Evolutionary conservation across 2,113 vertebrate species (phyloP), one percentile per base, ranked within the genome.

Genomic region (Melanotaenia duboulayi): DNA sequence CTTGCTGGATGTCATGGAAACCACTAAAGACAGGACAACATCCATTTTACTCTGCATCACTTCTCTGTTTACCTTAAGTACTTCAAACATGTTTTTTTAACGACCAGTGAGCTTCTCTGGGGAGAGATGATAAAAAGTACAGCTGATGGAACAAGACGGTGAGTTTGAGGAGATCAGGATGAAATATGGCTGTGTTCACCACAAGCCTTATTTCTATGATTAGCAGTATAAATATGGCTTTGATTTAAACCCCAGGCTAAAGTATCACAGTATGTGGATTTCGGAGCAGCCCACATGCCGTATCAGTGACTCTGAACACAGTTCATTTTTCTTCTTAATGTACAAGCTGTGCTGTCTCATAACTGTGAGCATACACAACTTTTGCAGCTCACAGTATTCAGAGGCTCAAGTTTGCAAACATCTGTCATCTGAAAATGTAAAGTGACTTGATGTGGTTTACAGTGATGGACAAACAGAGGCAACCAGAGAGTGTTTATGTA

Each of bases 361-460:
- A 49, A 57, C 49, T 40, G 64, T 4, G 62, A 71, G 59, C 39
- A 57, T 37, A 70, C 59, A 74, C 77, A 61, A 57, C 70, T 64
- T 35, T 54, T 58, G 40, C 35, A 28, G 65, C 71, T 54, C 12
- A 11, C 22, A 39, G 55, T 65, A 67, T 71, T 65, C 60, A 52
- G 65, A 80, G 35, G 62, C 62, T 22, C 14, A 50, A 37, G 65
- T 71, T 52, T 59, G 54, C 60, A 71, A 80, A 81, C 16, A 48
- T 64, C 82, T 75, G 72, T 70, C 70, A 74, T 59, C 50, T 65
- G 19, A 56, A 81, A 67, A 75, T 75, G 67, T 42, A 82, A 84
- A 78, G 46, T 67, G 49, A 52, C 66, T 37, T 64, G 69, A 74
- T 79, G 68, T 65, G 71, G 65, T 71, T 76, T 71, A 71, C 56